Base-by-base conservation (phyloP, 2,797 vertebrate species). In the Peromyscus eremicus region DNA sequence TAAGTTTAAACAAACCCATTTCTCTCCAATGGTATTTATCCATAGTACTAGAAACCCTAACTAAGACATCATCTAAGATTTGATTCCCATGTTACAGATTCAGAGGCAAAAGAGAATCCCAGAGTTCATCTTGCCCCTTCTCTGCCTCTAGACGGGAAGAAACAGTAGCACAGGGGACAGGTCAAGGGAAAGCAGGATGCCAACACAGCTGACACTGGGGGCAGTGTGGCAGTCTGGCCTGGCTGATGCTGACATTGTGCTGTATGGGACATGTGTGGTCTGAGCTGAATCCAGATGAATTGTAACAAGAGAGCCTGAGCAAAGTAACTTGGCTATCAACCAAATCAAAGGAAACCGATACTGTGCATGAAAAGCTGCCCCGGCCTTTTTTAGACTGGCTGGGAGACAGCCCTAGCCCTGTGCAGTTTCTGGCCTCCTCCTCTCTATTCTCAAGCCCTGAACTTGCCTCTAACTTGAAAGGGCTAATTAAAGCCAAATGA, bases 381-480 rank as follows among this genome's bases (percentile, higher is more conserved):
- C 94, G 96, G 83, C 0, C 68, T 89, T 94, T 96, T 92, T 71
- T 32, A 89, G 79, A 62, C 60, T 90, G 91, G 93, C 96, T 97
- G 84, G 93, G 71, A 97, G 94, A 92, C 92, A 97, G 92, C 79
- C 77, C 92, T 93, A 93, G 83, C 0, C 37, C 92, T 77, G 89
- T 76, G 71, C 34, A 4, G 82, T 96, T 85, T 97, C 97, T 55
- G 0, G 96, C 87, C 95, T 98, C 91, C 96, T 96, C 89, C 96
- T 98, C 83, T 97, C 96, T 98, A 93, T 84, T 93, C 97, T 98
- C 94, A 55, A 55, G 93, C 34, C 95, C 97, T 83, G 90, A 98
- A 97, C 98, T 98, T 70, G 88, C 94, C 96, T 98, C 95, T 91
- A 89, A 96, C 98, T 98, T 98, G 97, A 98, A 98, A 98, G 96